phyloP scores from a whole-genome alignment of 1,140 invertebrate species.

The Trichoplusia ni region DNA sequence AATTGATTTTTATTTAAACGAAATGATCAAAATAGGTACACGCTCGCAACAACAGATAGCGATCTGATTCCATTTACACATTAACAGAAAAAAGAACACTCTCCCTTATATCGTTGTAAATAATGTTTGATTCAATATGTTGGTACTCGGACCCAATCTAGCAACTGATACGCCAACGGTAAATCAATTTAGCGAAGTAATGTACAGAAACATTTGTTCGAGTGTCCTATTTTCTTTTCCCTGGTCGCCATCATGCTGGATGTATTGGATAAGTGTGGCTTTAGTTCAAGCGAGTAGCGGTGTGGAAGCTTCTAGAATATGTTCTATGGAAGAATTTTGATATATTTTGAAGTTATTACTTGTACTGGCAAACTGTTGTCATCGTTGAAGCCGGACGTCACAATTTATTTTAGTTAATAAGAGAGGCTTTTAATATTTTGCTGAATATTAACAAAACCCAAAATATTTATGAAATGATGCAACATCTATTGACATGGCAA shows the following conservation, averaged over 20 bases:
- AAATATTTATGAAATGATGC: too few species aligned
- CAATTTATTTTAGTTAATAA: too few species aligned
- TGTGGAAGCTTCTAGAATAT: too few species aligned
- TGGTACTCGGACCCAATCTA: conserved; percentile 16
- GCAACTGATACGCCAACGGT: conserved; percentile 29
- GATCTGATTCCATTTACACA: too few species aligned
- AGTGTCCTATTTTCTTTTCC: conserved; percentile 51
- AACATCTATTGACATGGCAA: too few species aligned
- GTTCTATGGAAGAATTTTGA: not conserved
- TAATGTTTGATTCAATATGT: conserved; percentile 22
- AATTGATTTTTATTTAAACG: too few species aligned
- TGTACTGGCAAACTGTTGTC: too few species aligned
- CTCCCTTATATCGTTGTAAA: conserved; percentile 21
- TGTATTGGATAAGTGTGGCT: not conserved
- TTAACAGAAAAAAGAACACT: not conserved
- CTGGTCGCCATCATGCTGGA: conserved; percentile 35
- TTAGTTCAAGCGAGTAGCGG: not conserved
- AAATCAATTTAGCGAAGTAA: conserved; percentile 56
- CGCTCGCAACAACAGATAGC: too few species aligned
- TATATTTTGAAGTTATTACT: not conserved
- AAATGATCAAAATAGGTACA: too few species aligned
- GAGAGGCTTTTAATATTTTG: too few species aligned
- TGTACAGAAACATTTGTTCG: conserved; percentile 55
- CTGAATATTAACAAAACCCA: too few species aligned
- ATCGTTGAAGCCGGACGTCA: too few species aligned